Evolutionary conservation across 2,888 invertebrate genomes (phyloP).

Genomic region (Chloroclystis v-ata): DNA sequence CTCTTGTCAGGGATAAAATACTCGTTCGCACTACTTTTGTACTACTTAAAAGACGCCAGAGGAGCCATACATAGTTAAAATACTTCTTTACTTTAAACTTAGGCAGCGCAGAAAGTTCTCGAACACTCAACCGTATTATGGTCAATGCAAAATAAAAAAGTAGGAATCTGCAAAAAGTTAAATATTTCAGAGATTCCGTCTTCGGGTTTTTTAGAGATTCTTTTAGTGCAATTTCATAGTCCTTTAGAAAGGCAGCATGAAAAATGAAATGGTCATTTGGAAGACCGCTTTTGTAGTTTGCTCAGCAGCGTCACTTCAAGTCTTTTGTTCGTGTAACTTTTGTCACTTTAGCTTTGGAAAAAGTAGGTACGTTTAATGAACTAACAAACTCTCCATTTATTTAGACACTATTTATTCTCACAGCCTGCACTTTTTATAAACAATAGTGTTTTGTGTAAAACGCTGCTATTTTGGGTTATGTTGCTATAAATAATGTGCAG

Average conservation of each 20-base stretch:
- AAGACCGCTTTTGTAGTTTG: slow-evolving; percentile 17
- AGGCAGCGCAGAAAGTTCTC: slow-evolving; percentile 38
- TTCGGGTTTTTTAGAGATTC: slow-evolving; percentile 33
- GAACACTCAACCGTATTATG: slow-evolving; percentile 51
- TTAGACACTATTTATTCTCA: not conserved
- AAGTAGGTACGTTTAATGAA: not conserved
- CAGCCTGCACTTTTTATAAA: not conserved
- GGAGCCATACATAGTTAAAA: slow-evolving; percentile 35
- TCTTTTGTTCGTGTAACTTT: slow-evolving; percentile 14
- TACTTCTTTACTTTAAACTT: slow-evolving; percentile 49
- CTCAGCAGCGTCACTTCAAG: slow-evolving; percentile 16
- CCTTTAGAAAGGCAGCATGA: slow-evolving; percentile 34
- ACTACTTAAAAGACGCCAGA: slow-evolving; percentile 24
- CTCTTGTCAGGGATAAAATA: slow-evolving; percentile 13
- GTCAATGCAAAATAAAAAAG: slow-evolving; percentile 46
- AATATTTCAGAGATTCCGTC: slow-evolving; percentile 53
- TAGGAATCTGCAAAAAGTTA: slow-evolving; percentile 51
- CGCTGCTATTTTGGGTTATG: no score
- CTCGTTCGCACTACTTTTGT: slow-evolving; percentile 22
- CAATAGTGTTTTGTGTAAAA: no score
- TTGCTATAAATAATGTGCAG: no score
- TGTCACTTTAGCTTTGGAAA: slow-evolving; percentile 1
- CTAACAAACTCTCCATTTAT: not conserved
- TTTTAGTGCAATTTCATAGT: slow-evolving; percentile 41
- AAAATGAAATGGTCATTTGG: slow-evolving; percentile 35